These are phyloP conservation scores for Pseudomugil gertrudae DNA, from an alignment of 2,797 vertebrate species.

Conservation along the genomic window DNA sequence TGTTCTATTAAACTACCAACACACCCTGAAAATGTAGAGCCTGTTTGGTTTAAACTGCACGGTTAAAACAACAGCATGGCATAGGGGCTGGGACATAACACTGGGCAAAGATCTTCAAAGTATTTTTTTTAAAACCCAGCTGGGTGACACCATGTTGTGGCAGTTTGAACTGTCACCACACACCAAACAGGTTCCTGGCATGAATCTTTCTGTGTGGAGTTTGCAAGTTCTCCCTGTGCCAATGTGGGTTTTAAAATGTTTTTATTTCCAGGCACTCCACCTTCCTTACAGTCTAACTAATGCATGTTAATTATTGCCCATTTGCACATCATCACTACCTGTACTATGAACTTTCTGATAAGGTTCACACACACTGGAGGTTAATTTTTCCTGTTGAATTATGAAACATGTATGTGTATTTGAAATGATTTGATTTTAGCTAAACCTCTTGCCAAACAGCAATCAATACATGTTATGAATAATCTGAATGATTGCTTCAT, in stretches of 20 bases:
- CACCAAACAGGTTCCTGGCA: background rate
- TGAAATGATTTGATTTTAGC: background rate
- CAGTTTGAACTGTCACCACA: background rate
- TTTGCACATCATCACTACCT: background rate
- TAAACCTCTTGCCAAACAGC: background rate
- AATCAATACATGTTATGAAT: conserved; percentile 6
- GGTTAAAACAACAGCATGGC: no score
- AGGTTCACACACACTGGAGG: background rate
- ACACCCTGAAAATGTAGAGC: background rate
- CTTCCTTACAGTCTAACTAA: background rate
- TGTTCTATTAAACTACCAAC: background rate
- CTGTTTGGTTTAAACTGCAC: no score
- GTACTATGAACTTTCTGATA: background rate
- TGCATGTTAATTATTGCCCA: background rate
- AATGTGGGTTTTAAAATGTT: background rate
- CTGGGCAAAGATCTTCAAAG: background rate
- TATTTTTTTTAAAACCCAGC: background rate
- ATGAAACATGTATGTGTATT: background rate
- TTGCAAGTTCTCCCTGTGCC: background rate
- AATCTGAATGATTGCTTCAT: background rate
- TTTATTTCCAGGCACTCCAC: background rate
- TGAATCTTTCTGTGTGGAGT: background rate
- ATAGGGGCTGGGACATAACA: background rate
- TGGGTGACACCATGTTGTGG: background rate
- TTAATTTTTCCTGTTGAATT: background rate